Base-by-base conservation (phyloP, 2,113 vertebrate species). In the Lamprotornis superbus region DNA sequence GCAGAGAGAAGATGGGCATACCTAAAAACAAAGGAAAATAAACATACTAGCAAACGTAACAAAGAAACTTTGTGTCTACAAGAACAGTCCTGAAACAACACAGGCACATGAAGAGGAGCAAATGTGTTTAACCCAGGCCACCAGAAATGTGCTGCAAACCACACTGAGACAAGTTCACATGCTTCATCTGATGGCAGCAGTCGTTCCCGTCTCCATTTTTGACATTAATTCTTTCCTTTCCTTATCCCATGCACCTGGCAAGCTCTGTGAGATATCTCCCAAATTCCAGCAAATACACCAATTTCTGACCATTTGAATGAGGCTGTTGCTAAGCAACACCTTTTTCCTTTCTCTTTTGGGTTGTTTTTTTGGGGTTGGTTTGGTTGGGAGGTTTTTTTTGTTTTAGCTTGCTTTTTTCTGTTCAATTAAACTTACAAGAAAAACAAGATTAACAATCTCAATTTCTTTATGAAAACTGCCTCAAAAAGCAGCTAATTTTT, bases 321-420 rank as follows among this genome's bases (percentile, higher is more conserved):
- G 79, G 55, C 56, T 90, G 97, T 97, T 97, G 97, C 97, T 96
- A 97, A 96, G 96, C 97, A 97, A 97, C 97, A 91, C 27, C 83
- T 83, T 93, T 89, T 90, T 74, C 39, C 83, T 82, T 85, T 87
- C 44, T 90, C 50, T 77, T 61, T 90, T 61, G 25, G 55, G 53
- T 89, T 80, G 49, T 27, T 49, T 82, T 50, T 81, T 52, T 13
- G 15, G 8, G 12, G 52, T 55, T 25, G 8, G 22, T 42, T 76
- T 42, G 24, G 39, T 47, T 89, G 23, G 33, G 37, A 49, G 31
- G 11, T 2, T 12, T 25, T 33, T 73, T 53, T 82, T 60, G 24
- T 2, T 82, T 74, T 44, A 12, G 15, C 15, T 68, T 50, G 35
- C 7, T 19, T 52, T 67, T 74, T 68, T 68, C 73, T n/a, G 8